Evolutionary conservation across 2,113 vertebrate species (phyloP).

Genomic region (Halcyon malimbica): DNA sequence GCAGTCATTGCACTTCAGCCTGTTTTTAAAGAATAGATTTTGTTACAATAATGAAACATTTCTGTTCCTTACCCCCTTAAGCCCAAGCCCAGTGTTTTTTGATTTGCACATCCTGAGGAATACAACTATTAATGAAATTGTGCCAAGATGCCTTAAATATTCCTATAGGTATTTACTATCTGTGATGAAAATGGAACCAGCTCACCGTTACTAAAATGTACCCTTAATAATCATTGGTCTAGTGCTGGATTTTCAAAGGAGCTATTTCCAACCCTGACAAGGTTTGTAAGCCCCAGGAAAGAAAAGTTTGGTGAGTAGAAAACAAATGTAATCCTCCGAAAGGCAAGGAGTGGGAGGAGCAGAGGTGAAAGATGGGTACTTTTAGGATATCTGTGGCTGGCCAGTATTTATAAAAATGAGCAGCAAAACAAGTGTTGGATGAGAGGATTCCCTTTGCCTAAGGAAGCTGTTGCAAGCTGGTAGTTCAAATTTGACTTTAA

Average conservation of each 20-base stretch:
- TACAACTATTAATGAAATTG: neutral
- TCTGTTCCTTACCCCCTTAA: neutral
- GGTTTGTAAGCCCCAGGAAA: neutral
- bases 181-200: neutral
- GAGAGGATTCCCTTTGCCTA: neutral
- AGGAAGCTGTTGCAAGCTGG: neutral
- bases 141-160: neutral
- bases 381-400: neutral
- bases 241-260: neutral
- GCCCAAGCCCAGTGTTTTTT: neutral
- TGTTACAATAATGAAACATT: neutral
- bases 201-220: neutral
- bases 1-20: neutral
- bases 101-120: neutral
- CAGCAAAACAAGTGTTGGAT: neutral
- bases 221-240: neutral
- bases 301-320: neutral
- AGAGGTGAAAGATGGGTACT: neutral
- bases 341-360: neutral
- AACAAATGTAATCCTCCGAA: neutral
- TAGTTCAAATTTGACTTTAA: neutral
- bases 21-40: neutral
- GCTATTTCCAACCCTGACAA: neutral
- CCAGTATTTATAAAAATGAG: neutral
- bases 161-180: neutral